Evolutionary conservation across 2,113 vertebrate genomes (phyloP).

Genomic region (Bubo blakistoni): DNA sequence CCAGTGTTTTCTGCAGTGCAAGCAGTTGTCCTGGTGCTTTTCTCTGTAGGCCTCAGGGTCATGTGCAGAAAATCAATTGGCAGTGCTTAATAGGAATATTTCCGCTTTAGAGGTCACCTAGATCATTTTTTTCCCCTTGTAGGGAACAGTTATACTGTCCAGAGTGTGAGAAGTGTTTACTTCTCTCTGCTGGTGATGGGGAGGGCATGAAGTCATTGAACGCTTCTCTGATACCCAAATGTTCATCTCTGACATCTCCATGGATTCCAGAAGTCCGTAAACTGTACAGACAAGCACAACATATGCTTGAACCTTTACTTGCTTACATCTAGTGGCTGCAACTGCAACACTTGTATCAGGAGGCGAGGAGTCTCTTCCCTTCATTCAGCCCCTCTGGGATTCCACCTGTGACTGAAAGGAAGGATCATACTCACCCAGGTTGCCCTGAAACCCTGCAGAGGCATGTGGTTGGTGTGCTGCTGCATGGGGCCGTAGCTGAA

Average conservation of each 20-base stretch:
- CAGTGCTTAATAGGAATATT: background rate
- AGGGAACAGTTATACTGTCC: background rate
- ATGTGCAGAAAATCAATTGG: background rate
- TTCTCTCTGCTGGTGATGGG: background rate
- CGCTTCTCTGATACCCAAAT: background rate
- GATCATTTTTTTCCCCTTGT: rapidly evolving
- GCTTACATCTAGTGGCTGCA: background rate
- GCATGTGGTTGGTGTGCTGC: background rate
- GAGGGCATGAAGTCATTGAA: background rate
- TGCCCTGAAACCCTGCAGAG: background rate
- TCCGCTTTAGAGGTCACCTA: background rate
- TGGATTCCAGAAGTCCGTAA: background rate
- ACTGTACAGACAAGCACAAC: background rate
- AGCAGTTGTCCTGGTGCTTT: background rate
- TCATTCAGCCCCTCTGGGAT: rapidly evolving
- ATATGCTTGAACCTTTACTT: background rate
- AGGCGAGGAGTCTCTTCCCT: background rate
- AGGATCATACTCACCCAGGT: rapidly evolving
- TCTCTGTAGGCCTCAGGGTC: background rate
- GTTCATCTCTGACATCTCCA: background rate
- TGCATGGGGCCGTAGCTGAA: background rate
- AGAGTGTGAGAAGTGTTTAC: background rate
- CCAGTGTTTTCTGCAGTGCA: background rate
- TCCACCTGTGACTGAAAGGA: background rate
- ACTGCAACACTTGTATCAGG: background rate